These are phyloP conservation scores for Platichthys stellatus DNA, from an alignment of 2,113 vertebrate species.

Conservation along the genomic window DNA sequence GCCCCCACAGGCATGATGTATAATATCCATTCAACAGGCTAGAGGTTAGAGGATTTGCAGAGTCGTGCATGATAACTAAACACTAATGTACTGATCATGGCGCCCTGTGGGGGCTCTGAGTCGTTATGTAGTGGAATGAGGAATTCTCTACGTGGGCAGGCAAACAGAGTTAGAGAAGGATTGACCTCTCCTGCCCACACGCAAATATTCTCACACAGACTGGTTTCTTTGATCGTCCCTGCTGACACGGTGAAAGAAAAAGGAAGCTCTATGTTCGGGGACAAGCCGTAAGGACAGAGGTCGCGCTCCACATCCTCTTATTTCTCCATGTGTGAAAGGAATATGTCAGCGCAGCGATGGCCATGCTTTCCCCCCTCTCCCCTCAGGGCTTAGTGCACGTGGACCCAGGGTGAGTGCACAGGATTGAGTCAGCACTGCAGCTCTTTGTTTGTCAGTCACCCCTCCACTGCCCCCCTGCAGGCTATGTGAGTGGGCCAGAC, in stretches of 20 bases:
- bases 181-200: conserved; percentile 56
- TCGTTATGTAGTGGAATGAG: conserved; percentile 42
- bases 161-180: conserved; percentile 47
- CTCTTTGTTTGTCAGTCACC: conserved; percentile 69
- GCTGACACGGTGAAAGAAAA: conserved; percentile 45
- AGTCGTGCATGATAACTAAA: conserved; percentile 40
- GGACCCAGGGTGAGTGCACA: conserved; percentile 61
- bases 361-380: conserved; percentile 43
- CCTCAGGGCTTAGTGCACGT: conserved; percentile 49
- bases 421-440: conserved; percentile 77
- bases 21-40: conserved; percentile 62
- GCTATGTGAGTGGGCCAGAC: conserved; percentile 71
- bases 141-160: conserved; percentile 51
- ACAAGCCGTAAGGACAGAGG: conserved; percentile 40
- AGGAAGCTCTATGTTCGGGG: conserved; percentile 51
- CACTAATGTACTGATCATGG: conserved; percentile 51
- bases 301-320: conserved; percentile 51
- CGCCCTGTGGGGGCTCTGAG: conserved; percentile 48
- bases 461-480: conserved; percentile 41
- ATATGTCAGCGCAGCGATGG: conserved; percentile 49
- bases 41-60: conserved; percentile 31
- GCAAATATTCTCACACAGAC: conserved; percentile 39
- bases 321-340: conserved; percentile 56
- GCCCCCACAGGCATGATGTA: conserved; percentile 46
- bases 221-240: conserved; percentile 37